phyloP scores from a whole-genome alignment of 2,113 vertebrate genomes.

The Cacatua alba region DNA sequence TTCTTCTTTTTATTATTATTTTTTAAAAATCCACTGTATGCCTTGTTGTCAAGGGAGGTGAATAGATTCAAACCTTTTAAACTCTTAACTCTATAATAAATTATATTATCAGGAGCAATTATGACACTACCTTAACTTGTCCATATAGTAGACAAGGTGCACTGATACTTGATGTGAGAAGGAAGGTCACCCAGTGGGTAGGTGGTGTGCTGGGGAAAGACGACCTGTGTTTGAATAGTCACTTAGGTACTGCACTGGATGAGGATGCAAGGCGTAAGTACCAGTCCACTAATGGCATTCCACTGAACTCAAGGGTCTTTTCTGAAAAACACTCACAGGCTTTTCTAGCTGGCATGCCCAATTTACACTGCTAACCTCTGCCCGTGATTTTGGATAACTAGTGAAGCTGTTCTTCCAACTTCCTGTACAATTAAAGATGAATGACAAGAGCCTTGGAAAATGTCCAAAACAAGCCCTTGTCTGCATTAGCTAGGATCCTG shows the following conservation, averaged over 20 bases:
- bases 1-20: background rate
- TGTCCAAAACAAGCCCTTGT: background rate
- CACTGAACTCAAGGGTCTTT: background rate
- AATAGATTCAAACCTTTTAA: background rate
- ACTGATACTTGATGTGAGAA: background rate
- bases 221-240: background rate
- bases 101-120: background rate
- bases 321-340: background rate
- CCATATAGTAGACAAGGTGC: background rate
- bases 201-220: background rate
- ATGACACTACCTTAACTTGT: background rate
- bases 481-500: background rate
- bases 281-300: background rate
- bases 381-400: background rate
- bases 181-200: background rate
- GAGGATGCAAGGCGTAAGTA: background rate
- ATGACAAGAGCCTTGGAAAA: background rate
- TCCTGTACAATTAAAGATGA: background rate
- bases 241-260: fast-evolving
- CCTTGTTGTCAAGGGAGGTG: background rate
- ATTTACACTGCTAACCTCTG: background rate
- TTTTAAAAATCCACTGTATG: background rate
- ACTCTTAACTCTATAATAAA: background rate
- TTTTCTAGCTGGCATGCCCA: background rate
- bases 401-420: background rate